These are phyloP conservation scores for Camptogramma bilineatum DNA, from an alignment of 2,888 invertebrate genomes.

Conservation along the genomic window DNA sequence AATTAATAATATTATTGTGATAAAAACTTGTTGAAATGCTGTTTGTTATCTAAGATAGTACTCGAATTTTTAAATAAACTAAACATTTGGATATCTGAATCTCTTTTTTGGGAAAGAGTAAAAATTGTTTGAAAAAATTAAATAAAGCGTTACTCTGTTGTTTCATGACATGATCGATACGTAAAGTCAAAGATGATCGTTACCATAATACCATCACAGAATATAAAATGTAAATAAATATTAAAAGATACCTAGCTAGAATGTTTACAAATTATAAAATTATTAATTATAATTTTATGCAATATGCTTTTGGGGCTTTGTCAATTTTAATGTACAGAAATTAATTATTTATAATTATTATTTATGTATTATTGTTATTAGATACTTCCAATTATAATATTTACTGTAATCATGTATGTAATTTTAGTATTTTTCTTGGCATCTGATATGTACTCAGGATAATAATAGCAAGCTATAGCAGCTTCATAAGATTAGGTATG, in stretches of 20 bases:
- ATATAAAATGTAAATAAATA: conserved; percentile 66
- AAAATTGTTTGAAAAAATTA: not conserved
- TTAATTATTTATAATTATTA: conserved; percentile 37
- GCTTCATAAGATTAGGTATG: not conserved
- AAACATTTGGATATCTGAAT: not conserved
- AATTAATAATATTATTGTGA: conserved; percentile 37
- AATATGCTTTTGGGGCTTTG: conserved; percentile 50
- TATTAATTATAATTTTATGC: conserved; percentile 24
- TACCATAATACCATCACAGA: conserved; percentile 69
- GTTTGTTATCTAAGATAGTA: not conserved
- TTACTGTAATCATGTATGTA: conserved; percentile 25
- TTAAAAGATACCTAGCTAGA: conserved; percentile 53
- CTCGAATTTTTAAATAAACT: not conserved
- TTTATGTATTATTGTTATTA: conserved; percentile 48
- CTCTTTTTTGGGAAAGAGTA: not conserved
- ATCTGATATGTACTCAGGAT: conserved; percentile 60
- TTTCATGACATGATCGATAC: conserved; percentile 19
- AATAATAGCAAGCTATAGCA: conserved; percentile 5
- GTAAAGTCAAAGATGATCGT: conserved; percentile 65
- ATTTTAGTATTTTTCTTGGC: conserved; percentile 60
- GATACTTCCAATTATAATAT: conserved; percentile 22
- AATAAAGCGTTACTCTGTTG: conserved; percentile 13
- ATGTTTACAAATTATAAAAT: conserved; percentile 56
- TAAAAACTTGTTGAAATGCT: conserved; percentile 22
- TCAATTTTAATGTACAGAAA: conserved; percentile 49